Evolutionary conservation across 2,888 invertebrate species (phyloP).

Genomic region (Eueremaeus valkanovi): DNA sequence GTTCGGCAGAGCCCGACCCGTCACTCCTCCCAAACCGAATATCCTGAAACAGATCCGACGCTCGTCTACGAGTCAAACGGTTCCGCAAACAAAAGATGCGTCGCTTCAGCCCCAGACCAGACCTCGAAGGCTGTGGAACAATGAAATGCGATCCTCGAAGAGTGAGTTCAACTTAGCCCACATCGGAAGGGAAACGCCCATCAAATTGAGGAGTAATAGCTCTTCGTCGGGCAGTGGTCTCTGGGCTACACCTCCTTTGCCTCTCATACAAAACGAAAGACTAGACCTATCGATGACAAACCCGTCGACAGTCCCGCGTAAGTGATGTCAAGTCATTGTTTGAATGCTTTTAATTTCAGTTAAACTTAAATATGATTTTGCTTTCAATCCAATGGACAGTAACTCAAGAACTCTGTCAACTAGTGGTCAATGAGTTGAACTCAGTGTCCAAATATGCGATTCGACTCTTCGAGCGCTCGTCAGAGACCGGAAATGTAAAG

Average conservation of each 20-base stretch:
- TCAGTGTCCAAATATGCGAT: slow-evolving; percentile 66
- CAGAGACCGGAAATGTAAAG: slow-evolving; percentile 35
- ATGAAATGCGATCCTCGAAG: slow-evolving; percentile 42
- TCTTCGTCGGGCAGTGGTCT: slow-evolving; percentile 32
- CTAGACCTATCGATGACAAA: slow-evolving; percentile 41
- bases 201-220: slow-evolving; percentile 29
- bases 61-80: slow-evolving; percentile 40
- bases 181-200: slow-evolving; percentile 38
- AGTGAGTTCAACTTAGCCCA: slow-evolving; percentile 42
- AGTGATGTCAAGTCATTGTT: neutral
- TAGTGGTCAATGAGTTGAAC: slow-evolving; percentile 48
- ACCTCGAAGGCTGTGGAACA: slow-evolving; percentile 37
- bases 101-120: slow-evolving; percentile 15
- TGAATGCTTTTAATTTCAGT: too few relatives aligned
- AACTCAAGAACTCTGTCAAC: slow-evolving; percentile 48
- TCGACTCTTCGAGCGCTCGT: slow-evolving; percentile 62
- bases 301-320: slow-evolving; percentile 41
- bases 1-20: slow-evolving; percentile 33
- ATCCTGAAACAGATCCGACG: slow-evolving; percentile 43
- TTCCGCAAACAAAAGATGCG: slow-evolving; percentile 8
- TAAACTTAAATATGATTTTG: neutral
- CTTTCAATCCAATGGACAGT: slow-evolving; percentile 41
- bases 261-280: slow-evolving; percentile 18
- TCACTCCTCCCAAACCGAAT: slow-evolving; percentile 43
- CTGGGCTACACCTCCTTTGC: slow-evolving; percentile 25